phyloP scores from a whole-genome alignment of 2,888 invertebrate genomes.

The Polylopha cassiicola region DNA sequence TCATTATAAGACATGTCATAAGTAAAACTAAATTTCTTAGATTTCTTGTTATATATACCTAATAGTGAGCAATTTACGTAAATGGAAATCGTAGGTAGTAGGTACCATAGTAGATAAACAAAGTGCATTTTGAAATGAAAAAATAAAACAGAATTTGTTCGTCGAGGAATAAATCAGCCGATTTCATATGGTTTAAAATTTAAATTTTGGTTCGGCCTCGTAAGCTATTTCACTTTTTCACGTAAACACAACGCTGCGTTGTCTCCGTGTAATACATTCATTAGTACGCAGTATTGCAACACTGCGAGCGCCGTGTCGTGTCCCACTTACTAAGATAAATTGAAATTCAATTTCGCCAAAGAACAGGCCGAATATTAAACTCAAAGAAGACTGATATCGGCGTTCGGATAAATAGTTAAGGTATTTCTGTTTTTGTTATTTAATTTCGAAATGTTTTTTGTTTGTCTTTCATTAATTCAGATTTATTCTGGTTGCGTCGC shows the following conservation, averaged over 20 bases:
- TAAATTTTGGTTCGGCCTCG: conserved; percentile 8
- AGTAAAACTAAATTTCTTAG: too few relatives aligned
- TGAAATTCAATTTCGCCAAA: conserved; percentile 72
- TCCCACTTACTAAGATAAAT: conserved; percentile 69
- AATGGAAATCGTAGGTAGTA: too few relatives aligned
- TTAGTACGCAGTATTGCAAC: conserved; percentile 57
- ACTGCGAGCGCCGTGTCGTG: conserved; percentile 46
- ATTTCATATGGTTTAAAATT: conserved; percentile 18
- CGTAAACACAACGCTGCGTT: conserved; percentile 33
- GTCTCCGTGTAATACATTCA: conserved; percentile 54
- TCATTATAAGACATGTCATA: conserved; percentile 17
- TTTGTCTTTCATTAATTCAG: conserved; percentile 50
- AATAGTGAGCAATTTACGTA: too few relatives aligned
- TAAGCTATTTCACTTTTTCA: conserved; percentile 24
- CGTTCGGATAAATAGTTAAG: conserved; percentile 33
- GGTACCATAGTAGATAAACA: too few relatives aligned
- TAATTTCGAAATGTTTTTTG: conserved; percentile 18
- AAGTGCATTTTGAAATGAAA: not conserved
- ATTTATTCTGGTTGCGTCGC: conserved; percentile 47
- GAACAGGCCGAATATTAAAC: conserved; percentile 57
- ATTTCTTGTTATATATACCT: too few relatives aligned
- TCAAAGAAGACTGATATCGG: too few relatives aligned
- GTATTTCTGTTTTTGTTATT: conserved; percentile 1
- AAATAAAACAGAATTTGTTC: conserved; percentile 4
- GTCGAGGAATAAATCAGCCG: conserved; percentile 4